Base-by-base conservation (phyloP, 2,113 vertebrate species). In the Labeo catla region DNA sequence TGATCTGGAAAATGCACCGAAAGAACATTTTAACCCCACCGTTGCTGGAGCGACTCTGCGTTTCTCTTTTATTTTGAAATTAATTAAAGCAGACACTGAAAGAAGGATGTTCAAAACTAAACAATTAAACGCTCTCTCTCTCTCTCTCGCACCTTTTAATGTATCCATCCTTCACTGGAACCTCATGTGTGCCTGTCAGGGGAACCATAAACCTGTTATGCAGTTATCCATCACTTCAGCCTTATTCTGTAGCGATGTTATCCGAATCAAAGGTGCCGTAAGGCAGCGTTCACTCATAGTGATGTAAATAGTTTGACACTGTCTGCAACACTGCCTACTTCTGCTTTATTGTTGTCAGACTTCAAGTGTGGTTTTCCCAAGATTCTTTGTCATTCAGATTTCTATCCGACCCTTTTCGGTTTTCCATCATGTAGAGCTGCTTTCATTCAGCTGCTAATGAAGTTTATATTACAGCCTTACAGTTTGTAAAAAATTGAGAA, bases 91-190 rank as follows among this genome's bases (percentile, higher is more conserved):
- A 86, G 57, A 76, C 91, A 91, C 76, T 89, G 86, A 90, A 87
- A 89, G 87, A 92, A 89, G 6, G 66, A 83, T 73, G 50, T 91
- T 90, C 84, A 88, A 91, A 86, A 77, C 36, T 39, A 8, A 61
- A 63, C 34, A 80, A 80, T 88, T 93, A 90, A 91, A 88, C 91
- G 86, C 90, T 34, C 84, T 85, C 80, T 61, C 45, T 81, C 88
- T 88, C 70, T 61, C 45, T 81, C 88, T 88, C 70, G 84, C 84
- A 83, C 86, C 90, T 88, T 82, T 87, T 49, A 84, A 90, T 90
- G 73, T 89, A 91, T 84, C 88, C 84, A 88, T 92, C 89, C 84
- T 86, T 89, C 86, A 87, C 82, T 77, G 21, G 86, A 86, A 88
- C 70, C 45, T 36, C 80, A 79, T 90, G 84, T 80, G 84, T 76